These are phyloP conservation scores for Sebastiscus albofasciatus DNA, from an alignment of 2,797 vertebrate genomes.

Conservation along the genomic window DNA sequence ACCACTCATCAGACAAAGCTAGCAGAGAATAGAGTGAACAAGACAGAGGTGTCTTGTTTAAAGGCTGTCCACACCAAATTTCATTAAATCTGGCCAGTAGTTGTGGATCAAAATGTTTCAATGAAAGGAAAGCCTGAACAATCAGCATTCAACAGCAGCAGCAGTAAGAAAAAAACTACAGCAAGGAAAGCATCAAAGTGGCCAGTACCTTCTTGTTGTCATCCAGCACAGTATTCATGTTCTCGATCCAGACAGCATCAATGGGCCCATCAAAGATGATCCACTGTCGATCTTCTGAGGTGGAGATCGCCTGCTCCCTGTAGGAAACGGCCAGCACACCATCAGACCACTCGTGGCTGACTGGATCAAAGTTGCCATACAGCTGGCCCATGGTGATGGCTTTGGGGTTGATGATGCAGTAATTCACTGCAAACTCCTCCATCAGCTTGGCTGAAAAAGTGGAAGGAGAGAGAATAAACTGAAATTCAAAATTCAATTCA, in stretches of 20 bases:
- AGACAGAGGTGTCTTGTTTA: no score
- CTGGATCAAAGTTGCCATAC: constrained; percentile 92
- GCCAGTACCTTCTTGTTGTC: constrained; percentile 93
- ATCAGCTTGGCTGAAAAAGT: constrained; percentile 78
- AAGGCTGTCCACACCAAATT: background rate
- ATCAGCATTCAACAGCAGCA: background rate
- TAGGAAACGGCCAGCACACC: constrained; percentile 90
- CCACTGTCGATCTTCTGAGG: constrained; percentile 89
- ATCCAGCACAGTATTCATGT: constrained; percentile 96
- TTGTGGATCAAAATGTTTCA: background rate
- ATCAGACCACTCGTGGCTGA: constrained; percentile 94
- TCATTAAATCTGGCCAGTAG: background rate
- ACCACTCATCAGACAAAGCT: constrained; percentile 97
- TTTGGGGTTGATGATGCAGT: constrained; percentile 93
- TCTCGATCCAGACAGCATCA: constrained; percentile 97
- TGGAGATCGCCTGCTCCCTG: constrained; percentile 88
- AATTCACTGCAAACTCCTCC: constrained; percentile 91
- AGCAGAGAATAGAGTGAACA: constrained; percentile 33
- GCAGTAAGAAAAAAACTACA: background rate
- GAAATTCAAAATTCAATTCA: background rate
- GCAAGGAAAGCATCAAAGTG: background rate
- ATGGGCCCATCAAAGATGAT: constrained; percentile 96
- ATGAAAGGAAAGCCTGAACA: background rate
- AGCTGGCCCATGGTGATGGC: constrained; percentile 94
- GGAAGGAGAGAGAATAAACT: background rate